Conservation (phyloP, 2,113 vertebrate species). For the Nesogale talazaci region DNA sequence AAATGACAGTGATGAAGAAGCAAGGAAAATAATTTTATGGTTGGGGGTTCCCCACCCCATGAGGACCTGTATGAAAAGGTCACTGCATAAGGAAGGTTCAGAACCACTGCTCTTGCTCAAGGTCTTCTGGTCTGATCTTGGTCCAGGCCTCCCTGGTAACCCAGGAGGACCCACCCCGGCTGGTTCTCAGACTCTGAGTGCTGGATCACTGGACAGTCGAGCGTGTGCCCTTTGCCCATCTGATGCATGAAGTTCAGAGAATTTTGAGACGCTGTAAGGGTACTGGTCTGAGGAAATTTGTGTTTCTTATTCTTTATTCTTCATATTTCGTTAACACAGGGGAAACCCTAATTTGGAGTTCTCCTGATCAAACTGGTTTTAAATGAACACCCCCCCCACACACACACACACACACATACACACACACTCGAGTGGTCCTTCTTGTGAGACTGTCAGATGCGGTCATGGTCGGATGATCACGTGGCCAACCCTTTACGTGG, state of each 20-base stretch:
- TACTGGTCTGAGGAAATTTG: neutral
- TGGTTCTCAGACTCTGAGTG: neutral
- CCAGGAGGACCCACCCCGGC: neutral
- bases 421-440: neutral
- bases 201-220: neutral
- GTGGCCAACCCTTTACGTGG: neutral
- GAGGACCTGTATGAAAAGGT: no score
- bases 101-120: no score
- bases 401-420: no score
- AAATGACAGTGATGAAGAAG: no score
- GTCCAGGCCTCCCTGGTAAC: fast-evolving
- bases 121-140: neutral
- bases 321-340: neutral
- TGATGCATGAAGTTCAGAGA: neutral
- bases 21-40: no score
- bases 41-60: no score
- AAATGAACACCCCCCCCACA: neutral
- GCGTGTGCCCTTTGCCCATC: neutral
- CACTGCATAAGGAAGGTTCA: no score
- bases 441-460: neutral
- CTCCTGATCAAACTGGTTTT: neutral
- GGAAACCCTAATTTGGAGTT: neutral
- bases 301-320: neutral
- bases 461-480: neutral
- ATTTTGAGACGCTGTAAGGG: neutral